phyloP scores from a whole-genome alignment of 2,113 vertebrate species.

The Macrotis lagotis region DNA sequence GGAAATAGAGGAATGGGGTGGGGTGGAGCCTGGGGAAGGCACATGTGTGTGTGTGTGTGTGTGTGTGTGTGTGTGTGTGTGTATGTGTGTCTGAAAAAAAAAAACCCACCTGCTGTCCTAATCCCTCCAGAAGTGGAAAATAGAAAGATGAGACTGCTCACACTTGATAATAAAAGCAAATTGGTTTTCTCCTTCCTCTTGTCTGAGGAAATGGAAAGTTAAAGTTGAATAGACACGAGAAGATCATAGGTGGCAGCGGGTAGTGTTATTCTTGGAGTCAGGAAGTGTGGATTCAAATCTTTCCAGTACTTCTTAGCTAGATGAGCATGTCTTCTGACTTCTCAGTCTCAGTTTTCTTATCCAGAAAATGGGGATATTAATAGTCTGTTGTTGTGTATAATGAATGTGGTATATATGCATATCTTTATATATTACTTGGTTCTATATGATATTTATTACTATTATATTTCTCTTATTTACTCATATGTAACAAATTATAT shows the following conservation, averaged over 20 bases:
- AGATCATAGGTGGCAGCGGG: neutral
- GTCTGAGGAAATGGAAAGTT: neutral
- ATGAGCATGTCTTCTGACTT: neutral
- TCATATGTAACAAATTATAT: neutral
- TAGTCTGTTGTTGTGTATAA: neutral
- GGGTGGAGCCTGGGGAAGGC: neutral
- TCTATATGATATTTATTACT: neutral
- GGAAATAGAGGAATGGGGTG: neutral
- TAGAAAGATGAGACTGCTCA: neutral
- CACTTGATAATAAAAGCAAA: neutral
- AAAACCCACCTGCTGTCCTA: neutral
- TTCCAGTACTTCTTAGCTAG: neutral
- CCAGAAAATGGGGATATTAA: neutral
- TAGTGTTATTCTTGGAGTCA: neutral
- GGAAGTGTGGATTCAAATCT: neutral
- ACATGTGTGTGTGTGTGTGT: neutral
- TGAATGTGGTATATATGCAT: too few species aligned
- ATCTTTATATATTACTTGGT: neutral
- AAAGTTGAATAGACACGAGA: neutral
- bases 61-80: too few species aligned
- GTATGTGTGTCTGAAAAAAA: neutral
- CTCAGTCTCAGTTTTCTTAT: neutral
- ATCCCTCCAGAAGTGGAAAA: neutral
- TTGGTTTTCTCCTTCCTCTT: neutral
- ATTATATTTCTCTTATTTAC: neutral